These are phyloP conservation scores for Leptopilina drosophilae DNA, from an alignment of 2,888 invertebrate species.

Conservation along the genomic window DNA sequence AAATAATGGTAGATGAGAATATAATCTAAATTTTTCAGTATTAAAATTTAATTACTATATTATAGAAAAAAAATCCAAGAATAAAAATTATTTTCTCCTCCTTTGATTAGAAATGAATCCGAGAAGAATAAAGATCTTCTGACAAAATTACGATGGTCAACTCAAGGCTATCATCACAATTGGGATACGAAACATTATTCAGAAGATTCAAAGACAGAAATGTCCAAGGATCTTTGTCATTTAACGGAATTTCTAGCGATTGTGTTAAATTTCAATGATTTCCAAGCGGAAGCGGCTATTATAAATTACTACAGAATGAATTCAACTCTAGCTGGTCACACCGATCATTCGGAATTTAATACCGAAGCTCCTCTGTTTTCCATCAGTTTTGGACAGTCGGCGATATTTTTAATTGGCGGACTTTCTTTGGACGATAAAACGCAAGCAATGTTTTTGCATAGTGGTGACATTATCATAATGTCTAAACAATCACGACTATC, in stretches of 20 bases:
- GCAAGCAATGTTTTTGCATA: conserved; percentile 85
- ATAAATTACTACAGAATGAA: conserved; percentile 97
- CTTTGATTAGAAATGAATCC: conserved; percentile 1
- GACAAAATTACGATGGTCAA: conserved; percentile 91
- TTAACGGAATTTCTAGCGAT: conserved; percentile 83
- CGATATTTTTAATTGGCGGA: conserved; percentile 96
- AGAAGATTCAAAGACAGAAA: conserved; percentile 82
- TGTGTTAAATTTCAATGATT: conserved; percentile 80
- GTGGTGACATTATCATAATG: conserved; percentile 96
- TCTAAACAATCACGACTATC: conserved; percentile 88
- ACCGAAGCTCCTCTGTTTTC: conserved; percentile 93
- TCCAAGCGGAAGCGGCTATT: conserved; percentile 94
- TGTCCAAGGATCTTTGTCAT: conserved; percentile 86
- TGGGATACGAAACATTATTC: conserved; percentile 96
- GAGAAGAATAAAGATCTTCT: conserved; percentile 66
- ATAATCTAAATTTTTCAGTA: too few relatives aligned
- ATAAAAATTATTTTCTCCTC: background rate
- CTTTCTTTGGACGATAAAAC: conserved; percentile 83
- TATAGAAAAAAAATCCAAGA: background rate
- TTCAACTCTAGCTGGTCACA: conserved; percentile 94
- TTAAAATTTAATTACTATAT: too few relatives aligned
- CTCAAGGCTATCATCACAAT: conserved; percentile 98
- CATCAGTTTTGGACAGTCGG: conserved; percentile 96
- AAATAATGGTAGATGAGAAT: too few relatives aligned
- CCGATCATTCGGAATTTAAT: conserved; percentile 95